Evolutionary conservation across 2,797 vertebrate genomes (phyloP).

Genomic region (Cossypha polioptera): DNA sequence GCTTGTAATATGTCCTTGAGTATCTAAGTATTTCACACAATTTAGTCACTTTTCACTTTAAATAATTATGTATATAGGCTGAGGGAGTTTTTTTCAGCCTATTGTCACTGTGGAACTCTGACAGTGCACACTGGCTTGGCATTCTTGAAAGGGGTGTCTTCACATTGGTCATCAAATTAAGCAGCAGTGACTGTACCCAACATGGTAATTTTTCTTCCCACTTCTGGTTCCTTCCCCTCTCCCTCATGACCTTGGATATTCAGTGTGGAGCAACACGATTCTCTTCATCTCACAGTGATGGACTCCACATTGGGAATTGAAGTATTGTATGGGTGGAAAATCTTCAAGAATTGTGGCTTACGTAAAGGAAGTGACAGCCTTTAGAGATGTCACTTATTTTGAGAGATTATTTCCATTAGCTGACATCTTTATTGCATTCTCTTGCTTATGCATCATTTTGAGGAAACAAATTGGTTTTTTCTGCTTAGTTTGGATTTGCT

Average conservation of each 20-base stretch:
- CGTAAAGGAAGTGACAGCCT: not conserved
- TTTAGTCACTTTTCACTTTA: not conserved
- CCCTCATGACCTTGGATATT: not conserved
- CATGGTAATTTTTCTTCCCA: not conserved
- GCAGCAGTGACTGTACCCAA: not conserved
- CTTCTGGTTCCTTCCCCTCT: not conserved
- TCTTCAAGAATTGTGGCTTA: not conserved
- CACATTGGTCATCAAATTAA: not conserved
- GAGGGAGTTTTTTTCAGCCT: not conserved
- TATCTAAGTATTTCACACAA: not conserved
- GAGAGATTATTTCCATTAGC: not conserved
- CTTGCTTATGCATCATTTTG: not conserved
- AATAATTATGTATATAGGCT: not conserved
- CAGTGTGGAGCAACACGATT: rapidly evolving
- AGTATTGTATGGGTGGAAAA: not conserved
- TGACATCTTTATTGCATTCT: not conserved
- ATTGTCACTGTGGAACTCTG: not conserved
- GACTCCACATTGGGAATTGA: rapidly evolving
- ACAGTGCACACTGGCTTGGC: not conserved
- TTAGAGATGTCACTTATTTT: not conserved
- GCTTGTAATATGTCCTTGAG: not conserved
- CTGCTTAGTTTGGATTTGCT: not conserved
- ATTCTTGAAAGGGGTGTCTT: not conserved
- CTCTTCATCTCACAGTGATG: not conserved
- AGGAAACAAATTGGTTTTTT: not conserved